Evolutionary conservation across 2,797 vertebrate species (phyloP).

Genomic region (Gila robusta): DNA sequence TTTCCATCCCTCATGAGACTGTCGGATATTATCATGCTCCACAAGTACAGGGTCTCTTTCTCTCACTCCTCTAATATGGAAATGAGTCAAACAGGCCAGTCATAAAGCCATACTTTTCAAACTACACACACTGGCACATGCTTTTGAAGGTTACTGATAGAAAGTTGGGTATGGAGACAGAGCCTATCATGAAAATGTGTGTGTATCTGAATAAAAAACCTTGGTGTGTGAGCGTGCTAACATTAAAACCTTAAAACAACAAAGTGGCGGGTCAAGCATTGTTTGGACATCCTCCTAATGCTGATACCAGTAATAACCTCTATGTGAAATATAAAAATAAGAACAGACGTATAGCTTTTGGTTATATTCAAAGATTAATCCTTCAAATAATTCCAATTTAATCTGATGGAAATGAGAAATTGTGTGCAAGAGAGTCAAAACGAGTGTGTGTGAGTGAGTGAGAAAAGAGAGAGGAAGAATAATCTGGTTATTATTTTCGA

Average conservation of each 20-base stretch:
- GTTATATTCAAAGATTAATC: constrained; percentile 43
- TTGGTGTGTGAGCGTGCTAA: not conserved
- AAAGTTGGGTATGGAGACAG: not conserved
- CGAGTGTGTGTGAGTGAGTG: not conserved
- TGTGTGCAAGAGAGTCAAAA: constrained; percentile 17
- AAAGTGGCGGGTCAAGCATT: constrained; percentile 48
- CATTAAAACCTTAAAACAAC: constrained; percentile 15
- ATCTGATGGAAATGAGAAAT: constrained; percentile 44
- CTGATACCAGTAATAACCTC: constrained; percentile 51
- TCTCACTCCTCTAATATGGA: constrained; percentile 67
- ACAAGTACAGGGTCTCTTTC: constrained; percentile 23
- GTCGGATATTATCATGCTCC: constrained; percentile 38
- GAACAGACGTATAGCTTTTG: constrained; percentile 38
- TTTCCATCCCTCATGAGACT: constrained; percentile 17
- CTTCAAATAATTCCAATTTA: constrained; percentile 51
- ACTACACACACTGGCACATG: constrained; percentile 36
- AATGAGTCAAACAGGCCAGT: constrained; percentile 69
- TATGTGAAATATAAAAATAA: constrained; percentile 48
- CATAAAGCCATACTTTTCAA: constrained; percentile 57
- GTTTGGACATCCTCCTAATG: constrained; percentile 29
- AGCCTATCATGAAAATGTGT: not conserved
- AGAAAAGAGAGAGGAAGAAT: constrained; percentile 17
- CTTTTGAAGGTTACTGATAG: constrained; percentile 53
- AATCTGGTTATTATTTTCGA: constrained; percentile 50
- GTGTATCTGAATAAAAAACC: not conserved